Base-by-base conservation (phyloP, 53 echinoderm and acorn worm genomes). In the Mesocentrotus franciscanus region DNA sequence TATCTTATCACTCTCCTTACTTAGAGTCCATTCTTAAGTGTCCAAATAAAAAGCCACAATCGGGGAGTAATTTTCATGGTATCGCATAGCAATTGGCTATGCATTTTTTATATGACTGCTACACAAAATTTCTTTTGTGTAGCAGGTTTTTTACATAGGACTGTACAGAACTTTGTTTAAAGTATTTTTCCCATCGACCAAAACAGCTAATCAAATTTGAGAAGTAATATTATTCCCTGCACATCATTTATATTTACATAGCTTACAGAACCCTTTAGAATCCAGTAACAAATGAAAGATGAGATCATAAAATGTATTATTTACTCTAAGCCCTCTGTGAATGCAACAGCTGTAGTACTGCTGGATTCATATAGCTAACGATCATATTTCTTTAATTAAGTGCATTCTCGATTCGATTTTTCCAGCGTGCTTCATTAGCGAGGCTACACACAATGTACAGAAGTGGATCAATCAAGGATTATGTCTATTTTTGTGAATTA, bases 301-400 rank as follows among this genome's bases (percentile, higher is more conserved):
- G 81, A 42, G 17, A 42, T 39, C 13, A 81, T 81, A 9, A 18
- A 76, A 81, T 20, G 42, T 81, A 12, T 24, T 74, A 74, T 74
- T 74, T 74, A 81, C 39, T 39, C 42, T 3, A 81, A 87, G 26
- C 87, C 36, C 0, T 55, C 56, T 87, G 56, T 58, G 87, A 57
- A 87, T 58, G 58, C n/a, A n/a, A 87, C 87, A 87, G 26, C 87
- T 87, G 87, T 10, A 87, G 29, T n/a, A 29, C 58, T 87, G 26
- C 56, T 87, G 27, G 27, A 87, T 87, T 87, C 59, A 12, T n/a
- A 87, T 13, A 58, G 36, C 26, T 87, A 58, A 58, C 27, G 34
- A 87, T 87, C 58, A 55, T 18, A 84, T 84, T 55, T 57, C 27
- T 56, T 59, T 57, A 87, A 87, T 87, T 87, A 87, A 87, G 58